Evolutionary conservation across 2,113 vertebrate genomes (phyloP).

Genomic region (Tragelaphus buxtoni): DNA sequence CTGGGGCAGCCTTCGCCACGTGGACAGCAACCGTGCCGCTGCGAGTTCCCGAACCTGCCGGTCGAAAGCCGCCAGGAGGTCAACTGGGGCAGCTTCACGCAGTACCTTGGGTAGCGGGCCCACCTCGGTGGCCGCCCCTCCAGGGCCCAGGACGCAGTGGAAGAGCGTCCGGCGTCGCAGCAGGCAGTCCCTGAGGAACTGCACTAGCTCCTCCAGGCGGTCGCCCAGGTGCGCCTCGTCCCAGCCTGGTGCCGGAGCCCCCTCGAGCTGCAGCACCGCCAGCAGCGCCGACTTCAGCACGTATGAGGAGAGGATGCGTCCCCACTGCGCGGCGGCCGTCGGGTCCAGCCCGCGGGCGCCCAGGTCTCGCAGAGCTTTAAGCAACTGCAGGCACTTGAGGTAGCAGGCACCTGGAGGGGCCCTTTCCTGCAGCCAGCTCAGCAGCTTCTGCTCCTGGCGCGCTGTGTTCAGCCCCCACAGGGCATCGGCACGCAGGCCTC

Average conservation of each 20-base stretch:
- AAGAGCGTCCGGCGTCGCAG: constrained; percentile 79
- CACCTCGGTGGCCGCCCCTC: constrained; percentile 78
- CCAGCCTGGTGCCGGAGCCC: constrained; percentile 77
- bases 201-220: constrained; percentile 84
- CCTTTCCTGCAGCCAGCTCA: constrained; percentile 84
- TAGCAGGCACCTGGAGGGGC: constrained; percentile 85
- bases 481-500: constrained; percentile 61
- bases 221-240: constrained; percentile 82
- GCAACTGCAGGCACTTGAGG: constrained; percentile 89
- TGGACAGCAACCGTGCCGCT: constrained; percentile 79
- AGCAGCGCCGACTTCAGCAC: constrained; percentile 86
- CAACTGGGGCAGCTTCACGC: constrained; percentile 80
- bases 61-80: constrained; percentile 81
- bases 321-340: constrained; percentile 79
- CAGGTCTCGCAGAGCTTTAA: constrained; percentile 88
- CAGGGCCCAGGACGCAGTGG: constrained; percentile 83
- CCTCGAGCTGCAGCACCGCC: constrained; percentile 79
- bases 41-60: constrained; percentile 75
- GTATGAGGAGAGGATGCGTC: constrained; percentile 84
- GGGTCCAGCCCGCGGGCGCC: constrained; percentile 80
- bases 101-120: constrained; percentile 83
- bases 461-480: constrained; percentile 86
- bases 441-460: constrained; percentile 86
- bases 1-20: constrained; percentile 84
- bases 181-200: constrained; percentile 82